These are phyloP conservation scores for Heliothis virescens DNA, from an alignment of 1,140 invertebrate genomes.

Conservation along the genomic window DNA sequence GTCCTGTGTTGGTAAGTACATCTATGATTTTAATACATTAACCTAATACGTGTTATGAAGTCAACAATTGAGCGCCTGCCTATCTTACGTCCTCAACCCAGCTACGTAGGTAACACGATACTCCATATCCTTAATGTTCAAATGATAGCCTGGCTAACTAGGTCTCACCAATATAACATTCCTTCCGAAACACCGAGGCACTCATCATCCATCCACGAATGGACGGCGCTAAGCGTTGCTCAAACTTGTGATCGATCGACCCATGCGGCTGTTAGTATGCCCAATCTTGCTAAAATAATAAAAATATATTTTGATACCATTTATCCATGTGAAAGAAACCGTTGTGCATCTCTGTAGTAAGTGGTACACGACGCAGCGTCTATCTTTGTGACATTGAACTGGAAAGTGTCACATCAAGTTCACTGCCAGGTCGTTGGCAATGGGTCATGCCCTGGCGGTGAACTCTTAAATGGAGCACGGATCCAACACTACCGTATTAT, in stretches of 20 bases:
- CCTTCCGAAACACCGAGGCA: too few species aligned
- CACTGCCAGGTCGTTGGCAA: slow-evolving; percentile 7
- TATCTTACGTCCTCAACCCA: not conserved
- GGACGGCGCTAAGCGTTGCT: too few species aligned
- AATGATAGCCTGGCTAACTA: too few species aligned
- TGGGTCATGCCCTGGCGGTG: not conserved
- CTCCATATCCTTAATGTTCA: too few species aligned
- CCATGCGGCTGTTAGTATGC: too few species aligned
- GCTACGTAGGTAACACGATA: too few species aligned
- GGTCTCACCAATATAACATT: too few species aligned
- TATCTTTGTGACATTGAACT: slow-evolving; percentile 19
- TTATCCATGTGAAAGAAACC: not conserved
- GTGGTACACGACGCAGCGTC: not conserved
- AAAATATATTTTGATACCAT: not conserved
- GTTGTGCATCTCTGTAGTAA: not conserved
- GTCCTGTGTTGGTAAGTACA: slow-evolving; percentile 72
- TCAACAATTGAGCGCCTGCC: not conserved
- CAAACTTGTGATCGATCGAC: too few species aligned
- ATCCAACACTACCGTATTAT: not conserved
- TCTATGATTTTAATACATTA: not conserved
- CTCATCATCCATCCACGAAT: too few species aligned
- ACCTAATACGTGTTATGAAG: not conserved
- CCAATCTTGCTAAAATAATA: not conserved
- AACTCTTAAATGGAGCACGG: not conserved
- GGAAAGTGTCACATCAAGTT: not conserved